Evolutionary conservation across 2,113 vertebrate species (phyloP), one percentile per base, ranked within the genome.

Genomic region (Bagarius yarrelli): DNA sequence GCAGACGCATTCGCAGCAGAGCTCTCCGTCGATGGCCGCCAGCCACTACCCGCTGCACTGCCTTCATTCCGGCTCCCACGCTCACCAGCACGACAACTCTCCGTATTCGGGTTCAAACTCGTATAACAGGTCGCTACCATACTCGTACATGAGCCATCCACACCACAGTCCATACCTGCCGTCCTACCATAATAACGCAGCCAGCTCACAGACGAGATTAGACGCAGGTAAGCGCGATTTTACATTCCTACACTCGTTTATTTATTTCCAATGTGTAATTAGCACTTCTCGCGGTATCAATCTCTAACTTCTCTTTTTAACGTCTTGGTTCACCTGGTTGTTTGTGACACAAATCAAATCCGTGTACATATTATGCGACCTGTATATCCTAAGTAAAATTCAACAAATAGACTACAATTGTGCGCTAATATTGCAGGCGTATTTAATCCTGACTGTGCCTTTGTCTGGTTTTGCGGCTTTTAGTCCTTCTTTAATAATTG

Each of bases 111-210:
- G 91, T 91, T 94, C 91, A 90, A 96, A 95, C 92, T 95, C 95
- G 89, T 98, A 97, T 94, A 97, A 95, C 93, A 94, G 97, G 92
- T 96, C 94, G 92, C 91, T 95, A 88, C 94, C 97, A 83, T 98
- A 97, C 92, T 96, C 97, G 59, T 99, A 98, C 91, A 94, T 97
- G 95, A 95, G 95, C 95, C 97, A 97, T 86, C 90, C 97, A 89
- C 97, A 99, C 92, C 96, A 97, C 94, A 98, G 96, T 91, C 96
- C 97, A 67, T 99, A 98, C 94, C 95, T 98, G 90, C 96, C 96
- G 87, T 94, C 96, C 79, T 98, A 97, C 93, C 96, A 96, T 95
- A 95, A 91, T 93, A 94, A 93, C 95, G 87, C 87, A 89, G 93
- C 95, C 87, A 94, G 94, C 90, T 91, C 94, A 91, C 96, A 96